phyloP scores from a whole-genome alignment of 2,113 vertebrate species.

The Chascanopsetta lugubris region DNA sequence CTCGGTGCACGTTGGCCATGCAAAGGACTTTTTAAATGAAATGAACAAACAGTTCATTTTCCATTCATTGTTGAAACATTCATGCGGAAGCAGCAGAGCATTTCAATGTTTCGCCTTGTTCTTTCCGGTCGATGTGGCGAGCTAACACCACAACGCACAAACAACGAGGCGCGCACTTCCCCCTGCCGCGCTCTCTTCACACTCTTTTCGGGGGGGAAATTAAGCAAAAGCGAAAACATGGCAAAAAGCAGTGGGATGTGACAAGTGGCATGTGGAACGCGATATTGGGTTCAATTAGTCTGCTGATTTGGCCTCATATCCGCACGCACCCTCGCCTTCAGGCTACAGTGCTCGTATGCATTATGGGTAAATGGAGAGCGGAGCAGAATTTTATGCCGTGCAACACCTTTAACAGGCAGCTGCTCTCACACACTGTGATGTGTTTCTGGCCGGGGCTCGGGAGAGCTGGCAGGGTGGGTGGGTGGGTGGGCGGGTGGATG shows the following conservation, averaged over 20 bases:
- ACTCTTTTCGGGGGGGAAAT: conserved; percentile 57
- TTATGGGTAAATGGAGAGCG: conserved; percentile 55
- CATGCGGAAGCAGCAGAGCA: not conserved
- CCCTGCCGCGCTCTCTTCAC: conserved; percentile 29
- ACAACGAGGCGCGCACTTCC: conserved; percentile 16
- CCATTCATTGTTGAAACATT: conserved; percentile 21
- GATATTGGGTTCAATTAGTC: conserved; percentile 77
- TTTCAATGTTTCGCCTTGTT: conserved; percentile 27
- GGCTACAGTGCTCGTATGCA: conserved; percentile 51
- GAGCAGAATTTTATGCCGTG: conserved; percentile 54
- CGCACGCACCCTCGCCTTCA: not conserved
- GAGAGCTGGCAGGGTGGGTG: no score
- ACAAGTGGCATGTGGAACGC: conserved; percentile 63
- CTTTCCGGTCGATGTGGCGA: conserved; percentile 6
- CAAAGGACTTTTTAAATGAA: no score
- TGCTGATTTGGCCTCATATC: conserved; percentile 41
- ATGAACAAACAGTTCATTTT: no score
- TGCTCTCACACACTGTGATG: conserved; percentile 49
- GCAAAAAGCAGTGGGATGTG: conserved; percentile 57
- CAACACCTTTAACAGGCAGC: conserved; percentile 59
- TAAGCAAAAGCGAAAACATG: conserved; percentile 65
- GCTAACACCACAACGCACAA: conserved; percentile 22
- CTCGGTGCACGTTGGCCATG: conserved; percentile 16
- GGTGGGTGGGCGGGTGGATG: no score
- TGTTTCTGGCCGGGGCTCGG: conserved; percentile 45